These are phyloP conservation scores for Valencia hispanica DNA, from an alignment of 2,797 vertebrate species.

Conservation along the genomic window DNA sequence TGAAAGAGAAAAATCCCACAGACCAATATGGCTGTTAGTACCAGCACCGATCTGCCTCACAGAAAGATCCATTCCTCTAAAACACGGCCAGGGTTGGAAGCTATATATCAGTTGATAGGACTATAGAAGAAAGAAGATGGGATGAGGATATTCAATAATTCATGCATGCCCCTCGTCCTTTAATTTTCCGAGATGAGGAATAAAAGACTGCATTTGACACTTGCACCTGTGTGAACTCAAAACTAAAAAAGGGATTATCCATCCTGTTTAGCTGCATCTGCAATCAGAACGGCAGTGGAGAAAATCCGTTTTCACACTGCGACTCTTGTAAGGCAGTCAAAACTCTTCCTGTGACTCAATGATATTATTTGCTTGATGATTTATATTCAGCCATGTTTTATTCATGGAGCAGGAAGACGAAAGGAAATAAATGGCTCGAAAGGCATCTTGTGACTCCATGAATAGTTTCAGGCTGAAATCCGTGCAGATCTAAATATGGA, in stretches of 20 bases:
- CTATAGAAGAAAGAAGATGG: slow-evolving; percentile 25
- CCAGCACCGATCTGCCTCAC: slow-evolving; percentile 25
- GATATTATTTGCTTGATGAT: slow-evolving; percentile 54
- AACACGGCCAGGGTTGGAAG: slow-evolving; percentile 25
- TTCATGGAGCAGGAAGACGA: slow-evolving; percentile 47
- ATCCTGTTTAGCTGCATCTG: slow-evolving; percentile 18
- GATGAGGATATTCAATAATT: slow-evolving; percentile 63
- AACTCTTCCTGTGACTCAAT: slow-evolving; percentile 35
- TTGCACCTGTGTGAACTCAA: slow-evolving; percentile 59
- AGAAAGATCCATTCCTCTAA: slow-evolving; percentile 12
- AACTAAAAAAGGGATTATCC: slow-evolving; percentile 34
- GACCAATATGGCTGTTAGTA: slow-evolving; percentile 41
- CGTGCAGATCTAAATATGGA: slow-evolving; percentile 22
- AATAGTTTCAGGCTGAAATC: slow-evolving; percentile 31
- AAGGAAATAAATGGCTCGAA: slow-evolving; percentile 42
- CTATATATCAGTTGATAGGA: slow-evolving; percentile 33
- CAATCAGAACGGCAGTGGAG: slow-evolving; percentile 45
- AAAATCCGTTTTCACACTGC: slow-evolving; percentile 45
- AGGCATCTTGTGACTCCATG: slow-evolving; percentile 32
- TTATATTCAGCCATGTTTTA: slow-evolving; percentile 54
- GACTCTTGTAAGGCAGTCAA: slow-evolving; percentile 23
- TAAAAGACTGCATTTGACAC: slow-evolving; percentile 57
- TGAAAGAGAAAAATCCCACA: slow-evolving; percentile 72
- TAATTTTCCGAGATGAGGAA: slow-evolving; percentile 48
- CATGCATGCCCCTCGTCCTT: slow-evolving; percentile 57